These are phyloP conservation scores for Scaptodrosophila latifasciaeformis DNA, from an alignment of 2,888 invertebrate species.

Conservation along the genomic window DNA sequence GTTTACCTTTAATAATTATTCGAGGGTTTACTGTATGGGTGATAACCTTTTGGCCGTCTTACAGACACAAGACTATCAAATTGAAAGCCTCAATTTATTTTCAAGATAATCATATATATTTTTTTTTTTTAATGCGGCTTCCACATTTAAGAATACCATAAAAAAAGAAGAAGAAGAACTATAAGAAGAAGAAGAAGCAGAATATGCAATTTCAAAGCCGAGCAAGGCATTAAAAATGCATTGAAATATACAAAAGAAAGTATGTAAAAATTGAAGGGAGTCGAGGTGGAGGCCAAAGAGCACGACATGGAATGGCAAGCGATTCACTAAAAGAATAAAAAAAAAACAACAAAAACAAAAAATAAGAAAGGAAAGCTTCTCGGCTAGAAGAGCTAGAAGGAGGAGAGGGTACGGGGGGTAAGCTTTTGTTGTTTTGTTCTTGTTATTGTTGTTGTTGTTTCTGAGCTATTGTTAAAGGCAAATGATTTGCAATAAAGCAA, in stretches of 20 bases:
- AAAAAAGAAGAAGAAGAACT: no score
- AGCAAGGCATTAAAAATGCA: slow-evolving; percentile 40
- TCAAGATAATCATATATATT: no score
- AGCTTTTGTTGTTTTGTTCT: slow-evolving; percentile 14
- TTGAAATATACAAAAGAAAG: slow-evolving; percentile 13
- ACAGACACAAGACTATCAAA: no score
- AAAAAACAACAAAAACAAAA: slow-evolving; percentile 20
- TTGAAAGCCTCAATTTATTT: no score
- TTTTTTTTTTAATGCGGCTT: no score
- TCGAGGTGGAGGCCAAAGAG: background rate
- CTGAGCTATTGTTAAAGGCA: slow-evolving; percentile 30
- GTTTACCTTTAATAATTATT: no score
- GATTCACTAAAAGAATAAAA: slow-evolving; percentile 16
- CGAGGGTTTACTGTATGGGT: no score
- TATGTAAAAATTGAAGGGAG: slow-evolving; percentile 4
- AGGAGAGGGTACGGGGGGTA: slow-evolving; percentile 20
- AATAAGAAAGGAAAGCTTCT: slow-evolving; percentile 1
- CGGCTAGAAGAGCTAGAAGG: slow-evolving; percentile 2
- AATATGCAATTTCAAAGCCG: slow-evolving; percentile 13
- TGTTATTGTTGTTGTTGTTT: no score
- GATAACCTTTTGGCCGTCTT: no score
- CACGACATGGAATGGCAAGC: background rate
- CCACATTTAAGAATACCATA: no score
- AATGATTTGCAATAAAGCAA: slow-evolving; percentile 33
- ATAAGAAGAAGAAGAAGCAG: no score